These are phyloP conservation scores for Danionella dracula DNA, from an alignment of 2,797 vertebrate species.

Conservation along the genomic window DNA sequence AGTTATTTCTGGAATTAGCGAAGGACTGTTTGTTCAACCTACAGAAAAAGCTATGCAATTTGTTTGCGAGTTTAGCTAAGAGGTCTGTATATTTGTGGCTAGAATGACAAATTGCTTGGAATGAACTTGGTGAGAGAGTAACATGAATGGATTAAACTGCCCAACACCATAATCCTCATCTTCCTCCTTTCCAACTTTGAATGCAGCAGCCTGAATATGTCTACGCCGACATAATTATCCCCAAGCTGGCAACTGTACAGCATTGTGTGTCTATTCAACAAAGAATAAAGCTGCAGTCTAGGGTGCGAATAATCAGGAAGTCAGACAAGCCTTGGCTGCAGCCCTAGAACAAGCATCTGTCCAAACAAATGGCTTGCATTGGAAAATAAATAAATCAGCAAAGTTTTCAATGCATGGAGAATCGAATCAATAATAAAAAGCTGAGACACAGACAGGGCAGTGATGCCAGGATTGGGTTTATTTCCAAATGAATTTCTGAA, in stretches of 20 bases:
- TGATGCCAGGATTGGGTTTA: constrained; percentile 43
- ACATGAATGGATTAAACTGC: constrained; percentile 33
- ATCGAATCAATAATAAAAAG: constrained; percentile 51
- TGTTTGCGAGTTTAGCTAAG: constrained; percentile 25
- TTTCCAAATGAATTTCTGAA: constrained; percentile 45
- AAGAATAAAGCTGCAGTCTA: constrained; percentile 68
- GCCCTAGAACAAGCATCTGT: constrained; percentile 77
- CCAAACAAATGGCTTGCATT: constrained; percentile 73
- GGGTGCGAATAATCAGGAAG: constrained; percentile 66
- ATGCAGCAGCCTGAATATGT: constrained; percentile 54
- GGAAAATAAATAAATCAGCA: constrained; percentile 60
- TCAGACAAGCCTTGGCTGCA: constrained; percentile 70
- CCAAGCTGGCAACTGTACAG: constrained; percentile 66
- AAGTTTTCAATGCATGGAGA: constrained; percentile 57
- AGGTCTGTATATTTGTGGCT: constrained; percentile 2
- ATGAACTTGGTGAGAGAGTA: constrained; percentile 23
- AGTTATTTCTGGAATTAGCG: constrained; percentile 1
- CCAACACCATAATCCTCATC: constrained; percentile 17
- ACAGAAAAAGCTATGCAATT: neutral
- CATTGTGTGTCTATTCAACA: constrained; percentile 72
- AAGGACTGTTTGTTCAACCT: constrained; percentile 1
- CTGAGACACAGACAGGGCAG: constrained; percentile 46
- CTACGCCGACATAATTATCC: constrained; percentile 64
- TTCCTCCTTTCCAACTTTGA: constrained; percentile 28
- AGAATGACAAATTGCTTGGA: constrained; percentile 23